A percentile compares a stretch with the other conserved stretches of the same genome.
These are phyloP conservation scores for Linyphia triangularis DNA, from an alignment of 2,888 invertebrate genomes.

Conservation along the genomic window DNA sequence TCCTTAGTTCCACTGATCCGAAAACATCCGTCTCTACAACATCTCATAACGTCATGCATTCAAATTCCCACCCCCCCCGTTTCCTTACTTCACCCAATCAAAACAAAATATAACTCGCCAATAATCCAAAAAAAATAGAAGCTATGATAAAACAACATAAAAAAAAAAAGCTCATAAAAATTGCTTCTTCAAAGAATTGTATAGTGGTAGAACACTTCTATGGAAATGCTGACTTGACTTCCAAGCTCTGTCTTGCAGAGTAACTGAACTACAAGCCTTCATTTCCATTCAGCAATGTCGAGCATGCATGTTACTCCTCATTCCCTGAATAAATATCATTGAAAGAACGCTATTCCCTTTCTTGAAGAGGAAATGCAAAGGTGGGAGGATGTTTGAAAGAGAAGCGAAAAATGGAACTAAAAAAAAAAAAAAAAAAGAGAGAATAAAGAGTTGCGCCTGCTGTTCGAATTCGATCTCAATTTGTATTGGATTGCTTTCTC, in stretches of 20 bases:
- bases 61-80: too few species aligned
- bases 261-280: slow-evolving; percentile 8
- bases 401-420: neutral
- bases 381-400: neutral
- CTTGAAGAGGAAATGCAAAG: neutral
- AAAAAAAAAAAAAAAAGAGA: neutral
- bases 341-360: neutral
- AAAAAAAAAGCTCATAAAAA: neutral
- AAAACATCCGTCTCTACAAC: too few species aligned
- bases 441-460: slow-evolving; percentile 4
- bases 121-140: too few species aligned
- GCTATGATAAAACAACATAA: neutral
- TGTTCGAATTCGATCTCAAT: slow-evolving; percentile 45
- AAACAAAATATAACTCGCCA: too few species aligned
- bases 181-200: too few species aligned
- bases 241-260: slow-evolving; percentile 9
- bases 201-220: neutral
- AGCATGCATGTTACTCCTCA: slow-evolving; percentile 47
- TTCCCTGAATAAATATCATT: slow-evolving; percentile 57
- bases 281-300: slow-evolving; percentile 68
- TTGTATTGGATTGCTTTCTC: slow-evolving; percentile 26
- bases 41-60: too few species aligned
- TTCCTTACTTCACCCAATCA: too few species aligned
- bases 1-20: too few species aligned
- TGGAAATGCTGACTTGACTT: slow-evolving; percentile 59